Evolutionary conservation across 2,888 invertebrate species (phyloP), one percentile per base, ranked within the genome.

Genomic region (Drosophila barbarae): DNA sequence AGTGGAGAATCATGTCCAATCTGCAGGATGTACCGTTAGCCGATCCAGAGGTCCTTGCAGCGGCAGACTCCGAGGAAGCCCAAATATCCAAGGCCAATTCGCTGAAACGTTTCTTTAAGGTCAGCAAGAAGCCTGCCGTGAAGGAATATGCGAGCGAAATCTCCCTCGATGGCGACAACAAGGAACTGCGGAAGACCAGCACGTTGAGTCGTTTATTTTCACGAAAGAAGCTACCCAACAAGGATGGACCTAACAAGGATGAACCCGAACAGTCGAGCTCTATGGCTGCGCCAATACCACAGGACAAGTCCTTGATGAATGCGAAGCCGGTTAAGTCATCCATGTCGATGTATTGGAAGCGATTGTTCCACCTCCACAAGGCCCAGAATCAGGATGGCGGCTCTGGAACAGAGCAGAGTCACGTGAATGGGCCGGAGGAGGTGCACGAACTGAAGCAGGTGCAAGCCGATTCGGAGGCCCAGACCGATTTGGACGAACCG

Each of bases 71-170:
- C 5, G 76, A 77, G 8, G 63, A 71, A n/a, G 13, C 44, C 5
- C 36, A 34, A 18, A 5, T 18, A 8, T 28, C 69, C 30, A 88
- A 87, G 47, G 46, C 77, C 3, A 84, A 69, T 57, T 84, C 88
- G 4, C 60, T 87, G 35, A 87, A 85, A 23, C 85, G 88, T 13
- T 84, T 88, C 64, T 87, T 88, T 35, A 86, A 86, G 51, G 41
- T 85, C 13, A 55, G 73, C 47, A 84, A 75, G 61, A 83, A 77
- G 21, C 32, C 68, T 0, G 42, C 36, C 12, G 23, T 28, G 0
- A 60, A 51, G 21, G 73, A 64, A 4, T 69, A 66, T 6, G 53
- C 12, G 0, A 28, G 8, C 30, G 69, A 64, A 4, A 2, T 30
- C 18, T 51, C 56, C 28, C 50, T 58, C n/a, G 64, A 71, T 12